phyloP scores from a whole-genome alignment of 2,797 vertebrate species.

The Labeo calbasu region DNA sequence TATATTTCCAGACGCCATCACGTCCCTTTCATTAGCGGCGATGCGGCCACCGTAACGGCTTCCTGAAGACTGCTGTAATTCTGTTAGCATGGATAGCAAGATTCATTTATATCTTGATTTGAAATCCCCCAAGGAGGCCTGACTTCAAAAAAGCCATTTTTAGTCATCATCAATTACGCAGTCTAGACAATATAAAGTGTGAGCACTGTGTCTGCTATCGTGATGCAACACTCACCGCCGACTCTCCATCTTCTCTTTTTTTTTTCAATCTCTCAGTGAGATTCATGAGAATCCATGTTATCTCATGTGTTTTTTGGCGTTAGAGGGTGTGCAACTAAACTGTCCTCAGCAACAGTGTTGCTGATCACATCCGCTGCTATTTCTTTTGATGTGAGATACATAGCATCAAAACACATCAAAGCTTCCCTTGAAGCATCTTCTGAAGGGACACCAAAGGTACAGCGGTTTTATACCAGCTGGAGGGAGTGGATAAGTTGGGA shows the following conservation, averaged over 20 bases:
- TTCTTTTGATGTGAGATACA: constrained; percentile 57
- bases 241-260: constrained; percentile 54
- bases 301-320: constrained; percentile 46
- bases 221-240: not conserved
- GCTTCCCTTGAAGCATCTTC: constrained; percentile 61
- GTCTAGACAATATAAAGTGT: constrained; percentile 24
- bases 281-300: constrained; percentile 51
- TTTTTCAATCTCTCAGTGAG: constrained; percentile 45
- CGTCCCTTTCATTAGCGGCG: constrained; percentile 50
- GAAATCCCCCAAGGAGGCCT: constrained; percentile 6
- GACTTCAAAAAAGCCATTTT: constrained; percentile 28
- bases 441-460: constrained; percentile 49
- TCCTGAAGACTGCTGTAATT: constrained; percentile 38
- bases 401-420: constrained; percentile 69
- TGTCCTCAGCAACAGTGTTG: constrained; percentile 56
- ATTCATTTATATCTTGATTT: constrained; percentile 42
- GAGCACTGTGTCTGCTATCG: constrained; percentile 10
- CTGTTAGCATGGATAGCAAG: constrained; percentile 54
- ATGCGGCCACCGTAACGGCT: constrained; percentile 35
- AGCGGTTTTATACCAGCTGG: constrained; percentile 32
- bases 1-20: constrained; percentile 40
- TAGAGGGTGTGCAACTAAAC: constrained; percentile 52
- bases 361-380: constrained; percentile 60
- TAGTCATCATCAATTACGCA: constrained; percentile 4
- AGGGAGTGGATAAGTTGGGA: constrained; percentile 5